Evolutionary conservation across 2,113 vertebrate genomes (phyloP).

Genomic region (Phalacrocorax carbo): DNA sequence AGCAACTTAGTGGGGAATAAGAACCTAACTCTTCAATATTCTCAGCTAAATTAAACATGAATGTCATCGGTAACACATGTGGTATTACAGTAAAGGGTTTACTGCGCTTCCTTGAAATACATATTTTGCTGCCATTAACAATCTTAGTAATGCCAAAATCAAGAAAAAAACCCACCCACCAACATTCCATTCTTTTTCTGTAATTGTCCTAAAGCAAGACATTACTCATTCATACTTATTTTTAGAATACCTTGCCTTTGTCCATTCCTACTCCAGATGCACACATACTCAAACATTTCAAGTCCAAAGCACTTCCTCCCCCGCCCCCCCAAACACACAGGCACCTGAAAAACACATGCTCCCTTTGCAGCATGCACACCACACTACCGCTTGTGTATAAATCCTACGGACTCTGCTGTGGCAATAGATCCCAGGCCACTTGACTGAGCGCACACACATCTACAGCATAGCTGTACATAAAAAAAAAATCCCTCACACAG

Average conservation of each 20-base stretch:
- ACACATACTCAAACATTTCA: neutral
- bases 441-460: too few relatives aligned
- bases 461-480: neutral
- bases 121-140: neutral
- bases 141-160: neutral
- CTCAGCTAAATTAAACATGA: neutral
- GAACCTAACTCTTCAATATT: neutral
- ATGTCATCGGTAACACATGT: neutral
- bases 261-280: neutral
- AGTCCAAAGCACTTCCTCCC: neutral
- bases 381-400: neutral
- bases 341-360: neutral
- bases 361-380: neutral
- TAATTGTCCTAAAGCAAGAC: neutral
- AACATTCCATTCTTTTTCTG: neutral
- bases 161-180: neutral
- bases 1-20: neutral
- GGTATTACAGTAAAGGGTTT: neutral
- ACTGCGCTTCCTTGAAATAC: neutral
- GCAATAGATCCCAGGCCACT: accelerated
- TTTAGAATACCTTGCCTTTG: neutral
- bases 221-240: neutral
- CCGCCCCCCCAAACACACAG: neutral
- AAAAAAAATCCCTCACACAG: neutral
- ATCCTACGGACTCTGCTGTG: neutral